These are phyloP conservation scores for Drosophila littoralis DNA, from an alignment of 1,140 invertebrate genomes.

Conservation along the genomic window DNA sequence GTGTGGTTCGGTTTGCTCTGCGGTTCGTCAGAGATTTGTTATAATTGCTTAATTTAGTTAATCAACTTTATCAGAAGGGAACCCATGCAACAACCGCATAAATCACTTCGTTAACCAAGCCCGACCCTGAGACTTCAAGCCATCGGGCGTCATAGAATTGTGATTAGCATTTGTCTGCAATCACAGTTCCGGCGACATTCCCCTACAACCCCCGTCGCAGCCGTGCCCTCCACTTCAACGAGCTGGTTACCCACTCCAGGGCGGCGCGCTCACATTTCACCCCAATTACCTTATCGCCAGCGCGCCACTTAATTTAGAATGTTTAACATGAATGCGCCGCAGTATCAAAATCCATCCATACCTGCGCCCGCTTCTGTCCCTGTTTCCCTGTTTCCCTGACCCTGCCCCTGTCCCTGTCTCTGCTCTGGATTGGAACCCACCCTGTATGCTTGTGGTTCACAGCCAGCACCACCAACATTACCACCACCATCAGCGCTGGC, in stretches of 20 bases:
- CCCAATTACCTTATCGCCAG: conserved; percentile 82
- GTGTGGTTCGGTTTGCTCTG: conserved; percentile 11
- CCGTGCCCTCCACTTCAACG: conserved; percentile 25
- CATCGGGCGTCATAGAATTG: conserved; percentile 31
- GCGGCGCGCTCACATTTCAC: conserved; percentile 72
- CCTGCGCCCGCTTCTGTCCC: conserved; percentile 5
- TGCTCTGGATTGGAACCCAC: conserved; percentile 34
- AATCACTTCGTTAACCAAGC: conserved; percentile 70
- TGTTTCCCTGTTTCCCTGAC: too few species aligned
- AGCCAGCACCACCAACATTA: conserved; percentile 43
- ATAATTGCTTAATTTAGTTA: conserved; percentile 79
- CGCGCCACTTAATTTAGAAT: conserved; percentile 83
- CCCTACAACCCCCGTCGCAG: background rate
- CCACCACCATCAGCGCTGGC: conserved; percentile 26
- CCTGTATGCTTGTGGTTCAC: conserved; percentile 45
- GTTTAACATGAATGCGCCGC: conserved; percentile 74
- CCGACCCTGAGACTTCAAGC: conserved; percentile 21
- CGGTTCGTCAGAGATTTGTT: conserved; percentile 37
- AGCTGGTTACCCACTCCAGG: conserved; percentile 33
- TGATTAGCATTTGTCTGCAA: conserved; percentile 45
- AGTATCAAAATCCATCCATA: conserved; percentile 16
- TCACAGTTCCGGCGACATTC: conserved; percentile 1
- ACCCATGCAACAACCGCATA: conserved; percentile 77
- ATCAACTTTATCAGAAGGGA: conserved; percentile 55
- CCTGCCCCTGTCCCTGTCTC: too few species aligned